Base-by-base conservation (phyloP, 2,888 invertebrate species). In the Nomada goodeniana region DNA sequence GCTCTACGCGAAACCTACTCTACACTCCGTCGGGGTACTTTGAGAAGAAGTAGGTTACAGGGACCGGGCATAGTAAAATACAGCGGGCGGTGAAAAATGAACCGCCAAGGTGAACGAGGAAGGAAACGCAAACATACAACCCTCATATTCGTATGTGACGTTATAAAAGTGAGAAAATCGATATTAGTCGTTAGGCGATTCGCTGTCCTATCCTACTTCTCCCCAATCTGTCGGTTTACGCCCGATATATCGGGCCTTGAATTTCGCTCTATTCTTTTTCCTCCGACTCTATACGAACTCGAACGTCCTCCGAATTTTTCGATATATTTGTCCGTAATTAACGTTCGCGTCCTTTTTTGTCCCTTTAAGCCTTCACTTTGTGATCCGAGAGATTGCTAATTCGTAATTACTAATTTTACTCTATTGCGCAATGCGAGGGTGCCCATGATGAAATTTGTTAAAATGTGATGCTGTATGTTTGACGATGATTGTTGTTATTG, bases 131-230 rank as follows among this genome's bases (percentile, higher is more conserved):
- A 76, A 83, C 47, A 80, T 82, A 84, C 68, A 52, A 67, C 78
- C 68, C 82, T 72, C 80, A 82, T 84, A 87, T 86, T 86, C 84
- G 84, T 84, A 87, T 82, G 82, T 77, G 80, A 59, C 63, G 71
- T 88, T 86, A 86, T 84, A 84, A 87, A 89, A 86, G 86, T 84
- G 84, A 87, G 86, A 90, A 88, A 91, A 91, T 90, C 90, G 84
- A 89, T 91, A 90, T 84, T 73, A 77, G 85, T 86, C 83, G 86
- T 91, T 87, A 80, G 79, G 70, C 79, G 78, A 78, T 75, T 77
- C 57, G 69, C 23, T 23, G 23, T 70, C 29, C 55, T 61, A 55
- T 70, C 65, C 79, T 65, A 59, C 64, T 60, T 80, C 64, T 63
- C 68, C 50, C 36, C 57, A 23, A 60, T 59, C 52, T 50, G 23